phyloP scores from a whole-genome alignment of 2,797 vertebrate genomes.

The Odontamblyopus rebecca region DNA sequence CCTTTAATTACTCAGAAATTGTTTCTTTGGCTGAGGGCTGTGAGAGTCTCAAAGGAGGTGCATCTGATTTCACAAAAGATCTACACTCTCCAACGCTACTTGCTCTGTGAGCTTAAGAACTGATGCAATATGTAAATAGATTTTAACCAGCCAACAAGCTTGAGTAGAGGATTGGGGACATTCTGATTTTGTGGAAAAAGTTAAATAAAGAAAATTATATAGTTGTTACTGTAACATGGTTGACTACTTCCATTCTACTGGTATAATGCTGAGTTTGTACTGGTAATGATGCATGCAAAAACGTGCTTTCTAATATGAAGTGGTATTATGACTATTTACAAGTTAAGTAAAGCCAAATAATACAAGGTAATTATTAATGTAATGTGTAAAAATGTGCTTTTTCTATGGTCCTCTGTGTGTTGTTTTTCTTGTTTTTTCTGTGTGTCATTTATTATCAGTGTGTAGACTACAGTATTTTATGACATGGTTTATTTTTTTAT shows the following conservation, averaged over 20 bases:
- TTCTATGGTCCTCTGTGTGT: slow-evolving; percentile 4
- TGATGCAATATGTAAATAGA: slow-evolving; percentile 65
- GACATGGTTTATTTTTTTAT: slow-evolving; percentile 98
- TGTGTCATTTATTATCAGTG: slow-evolving; percentile 88
- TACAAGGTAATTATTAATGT: neutral
- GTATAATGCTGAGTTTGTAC: slow-evolving; percentile 77
- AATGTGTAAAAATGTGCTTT: neutral
- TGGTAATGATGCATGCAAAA: slow-evolving; percentile 88
- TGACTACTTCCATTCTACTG: slow-evolving; percentile 80
- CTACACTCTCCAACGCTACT: slow-evolving; percentile 94
- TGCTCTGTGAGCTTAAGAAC: slow-evolving; percentile 83
- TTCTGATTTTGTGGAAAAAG: slow-evolving; percentile 63
- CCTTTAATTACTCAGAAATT: slow-evolving; percentile 88
- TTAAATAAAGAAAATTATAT: slow-evolving; percentile 54
- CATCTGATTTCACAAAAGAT: slow-evolving; percentile 85
- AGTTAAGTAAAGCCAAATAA: slow-evolving; percentile 3
- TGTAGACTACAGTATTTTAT: slow-evolving; percentile 78
- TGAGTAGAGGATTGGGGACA: slow-evolving; percentile 55
- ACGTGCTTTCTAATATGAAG: slow-evolving; percentile 67
- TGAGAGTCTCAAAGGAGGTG: slow-evolving; percentile 79
- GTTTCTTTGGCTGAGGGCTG: slow-evolving; percentile 84
- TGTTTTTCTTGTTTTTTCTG: slow-evolving; percentile 71
- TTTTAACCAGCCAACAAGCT: slow-evolving; percentile 66
- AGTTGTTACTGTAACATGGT: slow-evolving; percentile 62
- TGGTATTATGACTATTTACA: slow-evolving; percentile 72